Evolutionary conservation across 2,113 vertebrate genomes (phyloP).

Genomic region (Forbesichthys papilliferus): DNA sequence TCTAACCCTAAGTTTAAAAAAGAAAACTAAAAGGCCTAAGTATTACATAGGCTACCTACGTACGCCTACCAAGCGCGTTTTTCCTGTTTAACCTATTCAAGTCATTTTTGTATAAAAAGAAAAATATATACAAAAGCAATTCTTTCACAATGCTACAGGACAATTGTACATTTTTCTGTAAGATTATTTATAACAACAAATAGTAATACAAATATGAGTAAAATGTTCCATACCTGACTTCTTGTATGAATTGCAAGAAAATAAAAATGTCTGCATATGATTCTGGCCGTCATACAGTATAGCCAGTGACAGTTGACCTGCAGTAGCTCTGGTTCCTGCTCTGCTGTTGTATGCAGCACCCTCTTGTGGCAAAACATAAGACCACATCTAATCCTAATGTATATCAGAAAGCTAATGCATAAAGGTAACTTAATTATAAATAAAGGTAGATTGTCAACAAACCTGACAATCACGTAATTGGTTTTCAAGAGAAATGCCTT

Average conservation of each 20-base stretch:
- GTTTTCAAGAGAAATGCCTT: constrained; percentile 14
- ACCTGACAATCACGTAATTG: constrained; percentile 1
- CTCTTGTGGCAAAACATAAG: constrained; percentile 50
- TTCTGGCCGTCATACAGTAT: background rate
- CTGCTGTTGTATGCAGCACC: constrained; percentile 38
- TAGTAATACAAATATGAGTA: background rate
- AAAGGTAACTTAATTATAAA: constrained; percentile 2
- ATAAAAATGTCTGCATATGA: constrained; percentile 47
- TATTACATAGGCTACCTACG: no score
- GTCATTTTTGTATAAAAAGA: constrained; percentile 21
- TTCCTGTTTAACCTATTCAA: no score
- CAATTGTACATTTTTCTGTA: constrained; percentile 11
- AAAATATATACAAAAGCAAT: constrained; percentile 26
- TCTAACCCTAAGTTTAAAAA: background rate
- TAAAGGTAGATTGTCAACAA: constrained; percentile 14
- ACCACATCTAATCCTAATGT: constrained; percentile 20
- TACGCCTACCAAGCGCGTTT: no score
- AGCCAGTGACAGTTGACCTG: background rate
- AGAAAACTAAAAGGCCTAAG: background rate
- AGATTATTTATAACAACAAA: background rate
- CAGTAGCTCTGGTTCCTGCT: background rate
- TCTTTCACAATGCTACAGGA: constrained; percentile 42
- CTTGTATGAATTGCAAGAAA: constrained; percentile 12
- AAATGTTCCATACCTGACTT: background rate
- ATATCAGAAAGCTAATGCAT: background rate